Percentiles rank a stretch among this genome's conserved stretches.
Evolutionary conservation across 2,888 invertebrate species (phyloP).

Genomic region (Eubasilissa splendida): DNA sequence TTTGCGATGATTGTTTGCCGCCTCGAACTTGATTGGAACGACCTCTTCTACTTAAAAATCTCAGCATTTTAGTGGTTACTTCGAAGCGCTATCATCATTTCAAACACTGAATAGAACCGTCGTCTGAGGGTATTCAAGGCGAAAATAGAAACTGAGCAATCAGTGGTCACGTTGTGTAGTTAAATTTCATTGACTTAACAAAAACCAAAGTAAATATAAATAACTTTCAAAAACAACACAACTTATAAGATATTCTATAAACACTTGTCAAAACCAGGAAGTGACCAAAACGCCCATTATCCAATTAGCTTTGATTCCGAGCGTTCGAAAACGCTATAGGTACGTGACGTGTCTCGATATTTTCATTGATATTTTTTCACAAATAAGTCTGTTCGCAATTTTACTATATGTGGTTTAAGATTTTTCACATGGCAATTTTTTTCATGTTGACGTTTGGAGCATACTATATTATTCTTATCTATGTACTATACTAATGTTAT

Average conservation of each 20-base stretch:
- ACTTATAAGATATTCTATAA: neutral
- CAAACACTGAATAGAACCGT: neutral
- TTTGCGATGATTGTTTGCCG: conserved; percentile 63
- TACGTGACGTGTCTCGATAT: conserved; percentile 34
- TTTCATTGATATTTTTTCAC: neutral
- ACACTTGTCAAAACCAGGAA: conserved; percentile 35
- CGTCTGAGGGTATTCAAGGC: neutral
- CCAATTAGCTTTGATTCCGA: conserved; percentile 38
- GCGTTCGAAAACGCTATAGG: conserved; percentile 26
- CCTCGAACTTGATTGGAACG: conserved; percentile 71
- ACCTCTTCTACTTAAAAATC: conserved; percentile 85
- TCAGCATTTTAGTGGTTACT: conserved; percentile 75
- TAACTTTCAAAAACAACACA: conserved; percentile 17
- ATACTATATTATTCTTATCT: neutral
- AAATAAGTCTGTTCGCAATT: conserved; percentile 18
- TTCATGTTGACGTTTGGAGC: conserved; percentile 39
- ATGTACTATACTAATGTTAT: conserved; percentile 12
- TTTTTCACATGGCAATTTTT: conserved; percentile 29
- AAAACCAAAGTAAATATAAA: neutral
- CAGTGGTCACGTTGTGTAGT: neutral
- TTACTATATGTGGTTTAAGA: neutral
- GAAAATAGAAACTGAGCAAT: neutral
- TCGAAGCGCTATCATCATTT: conserved; percentile 26
- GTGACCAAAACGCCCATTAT: conserved; percentile 37
- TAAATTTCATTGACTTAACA: conserved; percentile 8